phyloP scores from a whole-genome alignment of 1,140 invertebrate species.

The Halotydeus destructor region DNA sequence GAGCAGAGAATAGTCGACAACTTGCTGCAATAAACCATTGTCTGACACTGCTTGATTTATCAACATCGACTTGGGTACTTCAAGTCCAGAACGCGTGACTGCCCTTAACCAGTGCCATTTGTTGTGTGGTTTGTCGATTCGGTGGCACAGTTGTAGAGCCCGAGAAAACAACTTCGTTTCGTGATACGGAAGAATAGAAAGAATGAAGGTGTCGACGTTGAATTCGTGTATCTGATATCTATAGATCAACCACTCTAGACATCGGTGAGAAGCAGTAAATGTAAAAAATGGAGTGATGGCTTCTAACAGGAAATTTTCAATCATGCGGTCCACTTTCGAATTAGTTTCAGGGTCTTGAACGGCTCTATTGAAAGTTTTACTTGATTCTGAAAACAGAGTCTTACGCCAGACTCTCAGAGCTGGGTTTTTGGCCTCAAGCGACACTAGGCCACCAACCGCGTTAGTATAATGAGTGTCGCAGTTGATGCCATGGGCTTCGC shows the following conservation, averaged over 20 bases:
- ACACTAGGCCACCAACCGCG: constrained; percentile 53
- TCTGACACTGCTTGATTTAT: constrained; percentile 46
- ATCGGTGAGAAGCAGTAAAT: constrained; percentile 58
- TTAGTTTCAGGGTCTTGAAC: constrained; percentile 52
- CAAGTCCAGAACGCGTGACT: constrained; percentile 46
- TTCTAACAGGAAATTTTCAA: constrained; percentile 51
- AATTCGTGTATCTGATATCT: constrained; percentile 57
- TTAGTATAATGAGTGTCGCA: constrained; percentile 59
- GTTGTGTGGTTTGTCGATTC: constrained; percentile 35
- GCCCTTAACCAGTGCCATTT: constrained; percentile 55
- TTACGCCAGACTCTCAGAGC: constrained; percentile 47
- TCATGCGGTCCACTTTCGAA: constrained; percentile 43
- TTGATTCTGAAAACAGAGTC: constrained; percentile 48
- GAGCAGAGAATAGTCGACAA: too few relatives aligned
- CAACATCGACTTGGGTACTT: constrained; percentile 43
- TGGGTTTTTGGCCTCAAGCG: constrained; percentile 46
- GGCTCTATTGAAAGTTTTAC: constrained; percentile 52
- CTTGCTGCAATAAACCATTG: constrained; percentile 42
- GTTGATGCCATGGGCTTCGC: constrained; percentile 63
- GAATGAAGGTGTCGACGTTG: constrained; percentile 55
- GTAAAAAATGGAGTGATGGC: constrained; percentile 67
- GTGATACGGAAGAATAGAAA: constrained; percentile 67
- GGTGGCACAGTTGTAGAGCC: constrained; percentile 40
- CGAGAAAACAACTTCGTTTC: constrained; percentile 68
- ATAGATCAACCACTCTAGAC: constrained; percentile 75